A percentile compares a stretch with the other conserved stretches of the same genome.
phyloP scores from a whole-genome alignment of 2,797 vertebrate genomes.

The Cygnus olor region DNA sequence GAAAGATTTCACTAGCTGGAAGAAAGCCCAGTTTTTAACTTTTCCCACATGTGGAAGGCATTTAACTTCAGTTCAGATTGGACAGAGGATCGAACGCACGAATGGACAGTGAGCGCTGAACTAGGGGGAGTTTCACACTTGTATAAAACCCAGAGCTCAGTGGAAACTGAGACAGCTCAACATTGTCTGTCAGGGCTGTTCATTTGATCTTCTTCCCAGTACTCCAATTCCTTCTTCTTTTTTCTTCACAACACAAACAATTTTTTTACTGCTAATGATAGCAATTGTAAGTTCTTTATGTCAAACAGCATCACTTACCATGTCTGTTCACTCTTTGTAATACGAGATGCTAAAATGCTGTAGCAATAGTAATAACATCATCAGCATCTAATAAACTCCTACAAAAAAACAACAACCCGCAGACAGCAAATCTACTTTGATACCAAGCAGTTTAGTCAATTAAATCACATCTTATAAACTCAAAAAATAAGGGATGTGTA shows the following conservation, averaged over 20 bases:
- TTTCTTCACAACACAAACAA: not conserved
- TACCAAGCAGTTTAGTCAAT: not conserved
- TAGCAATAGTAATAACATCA: not conserved
- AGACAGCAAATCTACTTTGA: not conserved
- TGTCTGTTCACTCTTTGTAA: not conserved
- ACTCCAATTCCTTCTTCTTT: not conserved
- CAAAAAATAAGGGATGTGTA: not conserved
- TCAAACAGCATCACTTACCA: not conserved
- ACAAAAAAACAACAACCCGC: not conserved
- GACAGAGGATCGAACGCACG: not conserved
- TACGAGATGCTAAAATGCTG: not conserved
- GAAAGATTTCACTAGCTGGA: conserved; percentile 62
- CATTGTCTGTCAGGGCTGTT: not conserved
- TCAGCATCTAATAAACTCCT: not conserved
- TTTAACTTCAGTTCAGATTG: conserved; percentile 11
- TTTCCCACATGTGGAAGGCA: conserved; percentile 69
- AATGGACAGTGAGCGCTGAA: not conserved
- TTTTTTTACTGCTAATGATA: not conserved
- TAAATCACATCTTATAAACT: not conserved
- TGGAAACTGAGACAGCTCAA: not conserved
- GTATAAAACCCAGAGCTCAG: not conserved
- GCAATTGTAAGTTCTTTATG: not conserved
- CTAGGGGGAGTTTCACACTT: not conserved
- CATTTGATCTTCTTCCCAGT: not conserved
- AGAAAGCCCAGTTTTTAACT: conserved; percentile 28